These are phyloP conservation scores for Fistularia commersonii DNA, from an alignment of 2,797 vertebrate species.

Conservation along the genomic window DNA sequence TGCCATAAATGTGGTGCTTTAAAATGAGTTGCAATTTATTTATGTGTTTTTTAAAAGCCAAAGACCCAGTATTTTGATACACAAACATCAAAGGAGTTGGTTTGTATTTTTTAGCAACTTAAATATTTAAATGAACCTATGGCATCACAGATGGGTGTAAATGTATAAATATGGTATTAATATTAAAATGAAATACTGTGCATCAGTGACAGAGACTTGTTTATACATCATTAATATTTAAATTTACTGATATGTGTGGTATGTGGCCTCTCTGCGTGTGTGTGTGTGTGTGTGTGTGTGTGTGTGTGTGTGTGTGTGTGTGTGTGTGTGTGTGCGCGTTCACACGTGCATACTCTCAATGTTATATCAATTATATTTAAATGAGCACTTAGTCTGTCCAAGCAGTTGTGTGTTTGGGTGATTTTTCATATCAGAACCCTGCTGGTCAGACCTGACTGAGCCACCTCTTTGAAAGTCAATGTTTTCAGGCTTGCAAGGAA, in stretches of 20 bases:
- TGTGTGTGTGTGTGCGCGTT: too few relatives aligned
- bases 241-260: constrained; percentile 14
- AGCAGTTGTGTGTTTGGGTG: constrained; percentile 9
- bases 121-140: constrained; percentile 31
- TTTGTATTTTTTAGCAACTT: constrained; percentile 11
- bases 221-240: constrained; percentile 20
- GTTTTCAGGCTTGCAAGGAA: constrained; percentile 22
- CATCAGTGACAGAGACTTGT: constrained; percentile 13
- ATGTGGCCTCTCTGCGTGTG: background rate
- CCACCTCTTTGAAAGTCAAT: constrained; percentile 16
- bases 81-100: constrained; percentile 15
- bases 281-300: constrained; percentile 3
- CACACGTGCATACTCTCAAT: too few relatives aligned
- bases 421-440: constrained; percentile 2
- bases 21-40: too few relatives aligned
- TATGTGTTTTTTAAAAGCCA: too few relatives aligned
- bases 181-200: constrained; percentile 28
- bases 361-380: constrained; percentile 16
- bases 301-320: constrained; percentile 4
- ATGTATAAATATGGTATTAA: constrained; percentile 16
- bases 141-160: constrained; percentile 32
- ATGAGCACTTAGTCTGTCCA: constrained; percentile 10
- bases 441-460: background rate
- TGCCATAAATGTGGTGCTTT: too few relatives aligned
- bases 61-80: too few relatives aligned